Evolutionary conservation across 2,888 invertebrate species (phyloP).

Genomic region (Rhamphomyia laevipes): DNA sequence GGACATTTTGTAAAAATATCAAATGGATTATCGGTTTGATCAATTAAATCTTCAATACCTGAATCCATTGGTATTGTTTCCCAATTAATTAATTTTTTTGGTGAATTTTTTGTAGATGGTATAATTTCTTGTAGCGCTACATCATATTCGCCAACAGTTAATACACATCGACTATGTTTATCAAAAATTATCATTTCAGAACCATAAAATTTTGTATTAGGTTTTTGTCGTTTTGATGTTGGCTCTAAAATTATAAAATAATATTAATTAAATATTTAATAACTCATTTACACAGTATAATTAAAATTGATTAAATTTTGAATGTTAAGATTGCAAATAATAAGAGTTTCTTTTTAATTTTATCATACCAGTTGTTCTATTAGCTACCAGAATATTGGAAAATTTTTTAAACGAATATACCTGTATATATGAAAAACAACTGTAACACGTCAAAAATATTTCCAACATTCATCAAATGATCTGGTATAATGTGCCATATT

Average conservation of each 20-base stretch:
- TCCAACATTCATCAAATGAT: too few species aligned
- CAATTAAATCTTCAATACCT: constrained; percentile 24
- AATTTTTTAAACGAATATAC: too few species aligned
- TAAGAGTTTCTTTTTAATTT: too few species aligned
- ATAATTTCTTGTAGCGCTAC: constrained; percentile 65
- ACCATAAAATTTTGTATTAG: constrained; percentile 38
- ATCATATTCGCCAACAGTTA: constrained; percentile 85
- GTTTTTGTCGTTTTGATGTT: constrained; percentile 57
- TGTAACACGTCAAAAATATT: too few species aligned
- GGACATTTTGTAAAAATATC: constrained; percentile 71
- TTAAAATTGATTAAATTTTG: too few species aligned
- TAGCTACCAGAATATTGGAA: too few species aligned
- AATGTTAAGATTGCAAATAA: too few species aligned
- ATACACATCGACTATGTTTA: constrained; percentile 73
- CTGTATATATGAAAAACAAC: too few species aligned
- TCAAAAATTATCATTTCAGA: constrained; percentile 83
- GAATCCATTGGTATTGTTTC: constrained; percentile 49
- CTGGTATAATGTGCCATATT: too few species aligned
- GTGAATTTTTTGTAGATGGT: constrained; percentile 38
- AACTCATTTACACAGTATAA: too few species aligned
- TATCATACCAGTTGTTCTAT: too few species aligned
- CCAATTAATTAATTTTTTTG: constrained; percentile 60
- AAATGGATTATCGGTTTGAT: constrained; percentile 42
- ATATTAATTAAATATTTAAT: neutral
- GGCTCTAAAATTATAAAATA: constrained; percentile 40